Evolutionary conservation across 2,888 invertebrate genomes (phyloP).

Genomic region (Drosophila ustulata): DNA sequence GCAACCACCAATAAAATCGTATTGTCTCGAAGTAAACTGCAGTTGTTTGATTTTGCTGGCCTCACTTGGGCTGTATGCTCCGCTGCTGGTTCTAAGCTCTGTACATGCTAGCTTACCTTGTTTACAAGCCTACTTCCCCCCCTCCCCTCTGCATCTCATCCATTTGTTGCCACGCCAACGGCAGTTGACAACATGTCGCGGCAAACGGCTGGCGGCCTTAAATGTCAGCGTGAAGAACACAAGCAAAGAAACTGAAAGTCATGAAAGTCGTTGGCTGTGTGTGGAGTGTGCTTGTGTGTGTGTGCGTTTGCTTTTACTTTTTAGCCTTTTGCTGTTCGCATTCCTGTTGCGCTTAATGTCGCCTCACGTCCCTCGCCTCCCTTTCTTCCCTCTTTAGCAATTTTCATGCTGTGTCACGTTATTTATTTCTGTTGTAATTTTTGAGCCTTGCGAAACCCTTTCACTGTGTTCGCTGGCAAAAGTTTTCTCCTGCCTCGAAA

Average conservation of each 20-base stretch:
- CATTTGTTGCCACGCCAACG: constrained; percentile 1
- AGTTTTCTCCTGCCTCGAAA: constrained; percentile 50
- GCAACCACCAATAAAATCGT: constrained; percentile 42
- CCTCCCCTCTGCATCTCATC: not conserved
- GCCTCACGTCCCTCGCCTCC: constrained; percentile 3
- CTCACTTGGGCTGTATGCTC: not conserved
- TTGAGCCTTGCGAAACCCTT: constrained; percentile 53
- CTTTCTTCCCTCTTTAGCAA: constrained; percentile 43
- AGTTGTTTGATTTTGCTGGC: constrained; percentile 14
- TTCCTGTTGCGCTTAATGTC: constrained; percentile 54
- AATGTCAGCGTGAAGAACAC: constrained; percentile 42
- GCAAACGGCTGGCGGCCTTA: constrained; percentile 53
- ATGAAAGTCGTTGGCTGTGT: constrained; percentile 26
- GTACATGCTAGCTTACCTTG: constrained; percentile 40
- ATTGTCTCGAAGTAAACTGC: constrained; percentile 15
- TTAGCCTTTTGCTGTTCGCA: constrained; percentile 55
- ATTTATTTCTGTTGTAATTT: constrained; percentile 65
- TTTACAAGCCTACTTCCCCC: constrained; percentile 30
- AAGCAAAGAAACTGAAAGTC: constrained; percentile 62
- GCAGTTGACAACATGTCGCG: constrained; percentile 48
- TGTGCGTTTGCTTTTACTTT: constrained; percentile 40
- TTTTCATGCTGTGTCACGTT: constrained; percentile 79
- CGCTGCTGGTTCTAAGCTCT: constrained; percentile 1
- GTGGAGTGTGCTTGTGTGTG: constrained; percentile 5
- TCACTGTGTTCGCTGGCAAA: constrained; percentile 42